Conservation (phyloP, 2,888 invertebrate species). For the Caenorhabditis sulstoni region DNA sequence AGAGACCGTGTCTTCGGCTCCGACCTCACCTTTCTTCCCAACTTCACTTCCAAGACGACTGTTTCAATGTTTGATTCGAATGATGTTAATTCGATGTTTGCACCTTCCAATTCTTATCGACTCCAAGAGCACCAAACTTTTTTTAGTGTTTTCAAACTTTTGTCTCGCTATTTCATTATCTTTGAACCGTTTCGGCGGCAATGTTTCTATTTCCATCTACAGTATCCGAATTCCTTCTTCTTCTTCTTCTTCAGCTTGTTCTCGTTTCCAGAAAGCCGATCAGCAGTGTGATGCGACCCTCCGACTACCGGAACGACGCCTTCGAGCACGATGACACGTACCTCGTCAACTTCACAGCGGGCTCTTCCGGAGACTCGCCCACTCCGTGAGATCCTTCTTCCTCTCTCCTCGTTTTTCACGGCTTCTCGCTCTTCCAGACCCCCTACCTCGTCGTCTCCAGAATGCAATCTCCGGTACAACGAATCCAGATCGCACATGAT, state of each 20-base stretch:
- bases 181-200: neutral
- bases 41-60: too few species aligned
- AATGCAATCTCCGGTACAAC: constrained; percentile 35
- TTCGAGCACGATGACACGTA: constrained; percentile 44
- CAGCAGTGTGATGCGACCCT: constrained; percentile 2
- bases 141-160: constrained; percentile 16
- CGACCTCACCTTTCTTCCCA: too few species aligned
- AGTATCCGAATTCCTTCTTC: neutral
- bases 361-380: constrained; percentile 26
- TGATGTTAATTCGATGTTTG: constrained; percentile 8
- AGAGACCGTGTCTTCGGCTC: too few species aligned
- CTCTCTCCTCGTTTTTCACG: too few species aligned
- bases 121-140: neutral
- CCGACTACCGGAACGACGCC: constrained; percentile 34
- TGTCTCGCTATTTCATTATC: constrained; percentile 12
- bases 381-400: constrained; percentile 15
- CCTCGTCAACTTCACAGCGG: constrained; percentile 39
- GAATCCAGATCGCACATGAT: constrained; percentile 44
- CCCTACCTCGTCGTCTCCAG: constrained; percentile 1
- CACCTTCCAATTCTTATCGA: constrained; percentile 4
- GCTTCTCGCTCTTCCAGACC: constrained; percentile 23
- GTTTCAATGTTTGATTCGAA: neutral
- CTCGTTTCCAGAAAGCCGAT: neutral
- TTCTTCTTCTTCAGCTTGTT: too few species aligned
- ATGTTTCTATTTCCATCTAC: constrained; percentile 7